phyloP scores from a whole-genome alignment of 2,113 vertebrate species.

The Struthio camelus region DNA sequence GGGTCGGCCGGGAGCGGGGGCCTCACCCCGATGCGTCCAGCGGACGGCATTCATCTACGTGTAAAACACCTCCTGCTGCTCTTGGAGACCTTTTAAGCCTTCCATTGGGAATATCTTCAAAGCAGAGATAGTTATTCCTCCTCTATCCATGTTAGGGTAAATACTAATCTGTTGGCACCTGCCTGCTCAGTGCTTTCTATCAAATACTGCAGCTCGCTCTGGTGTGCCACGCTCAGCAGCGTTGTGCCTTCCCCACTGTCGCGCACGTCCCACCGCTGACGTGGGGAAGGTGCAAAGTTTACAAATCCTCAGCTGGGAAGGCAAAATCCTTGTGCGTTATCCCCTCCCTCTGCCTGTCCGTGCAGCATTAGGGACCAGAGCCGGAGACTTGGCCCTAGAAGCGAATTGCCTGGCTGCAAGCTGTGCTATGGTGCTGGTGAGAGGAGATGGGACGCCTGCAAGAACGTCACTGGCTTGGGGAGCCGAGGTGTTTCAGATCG shows the following conservation, averaged over 20 bases:
- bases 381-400: not conserved
- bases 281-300: not conserved
- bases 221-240: not conserved
- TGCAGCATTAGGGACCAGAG: not conserved
- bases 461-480: too few relatives aligned
- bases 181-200: not conserved
- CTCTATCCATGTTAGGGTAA: not conserved
- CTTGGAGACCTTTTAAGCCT: slow-evolving; percentile 40
- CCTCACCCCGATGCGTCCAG: too few relatives aligned
- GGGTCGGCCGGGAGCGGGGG: too few relatives aligned
- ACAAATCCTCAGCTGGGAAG: not conserved
- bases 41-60: not conserved
- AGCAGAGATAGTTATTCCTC: not conserved
- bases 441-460: not conserved
- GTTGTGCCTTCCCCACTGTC: not conserved
- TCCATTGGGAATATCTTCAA: slow-evolving; percentile 40
- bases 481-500: not conserved
- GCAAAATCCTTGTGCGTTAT: not conserved
- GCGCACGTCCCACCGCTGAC: not conserved
- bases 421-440: not conserved
- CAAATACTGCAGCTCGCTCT: not conserved
- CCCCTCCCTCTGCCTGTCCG: not conserved
- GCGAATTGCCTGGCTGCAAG: not conserved
- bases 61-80: slow-evolving; percentile 38
- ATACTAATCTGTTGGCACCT: not conserved